Conservation (phyloP, 2,888 invertebrate genomes). For the Pycnomerus fuliginosus region DNA sequence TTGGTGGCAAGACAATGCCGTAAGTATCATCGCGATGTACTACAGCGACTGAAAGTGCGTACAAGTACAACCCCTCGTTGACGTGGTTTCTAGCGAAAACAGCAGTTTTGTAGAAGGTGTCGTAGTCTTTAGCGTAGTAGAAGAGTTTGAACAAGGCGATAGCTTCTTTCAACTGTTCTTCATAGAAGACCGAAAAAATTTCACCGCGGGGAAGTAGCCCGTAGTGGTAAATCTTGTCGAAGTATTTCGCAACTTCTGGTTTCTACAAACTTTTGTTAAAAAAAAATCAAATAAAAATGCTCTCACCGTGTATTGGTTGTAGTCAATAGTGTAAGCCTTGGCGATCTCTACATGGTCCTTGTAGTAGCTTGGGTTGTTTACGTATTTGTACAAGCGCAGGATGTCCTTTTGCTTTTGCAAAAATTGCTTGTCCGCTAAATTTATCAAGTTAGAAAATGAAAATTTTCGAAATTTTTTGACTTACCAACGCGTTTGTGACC, state of each 20-base stretch:
- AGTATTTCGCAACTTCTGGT: slow-evolving; percentile 58
- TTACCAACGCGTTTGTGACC: slow-evolving; percentile 49
- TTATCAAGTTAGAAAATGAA: slow-evolving; percentile 61
- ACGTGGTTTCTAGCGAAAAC: slow-evolving; percentile 66
- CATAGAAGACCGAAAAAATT: slow-evolving; percentile 63
- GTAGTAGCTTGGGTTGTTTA: slow-evolving; percentile 62
- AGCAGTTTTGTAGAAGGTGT: slow-evolving; percentile 68
- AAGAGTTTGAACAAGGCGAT: slow-evolving; percentile 66
- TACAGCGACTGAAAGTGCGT: slow-evolving; percentile 63
- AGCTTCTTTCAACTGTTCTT: slow-evolving; percentile 63
- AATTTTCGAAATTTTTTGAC: slow-evolving; percentile 52
- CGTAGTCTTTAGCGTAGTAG: slow-evolving; percentile 69
- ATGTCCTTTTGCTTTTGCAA: slow-evolving; percentile 46
- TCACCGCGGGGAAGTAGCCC: slow-evolving; percentile 61
- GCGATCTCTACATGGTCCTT: slow-evolving; percentile 59
- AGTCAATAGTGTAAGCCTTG: slow-evolving; percentile 60
- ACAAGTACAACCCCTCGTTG: slow-evolving; percentile 70
- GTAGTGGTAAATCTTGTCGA: slow-evolving; percentile 57
- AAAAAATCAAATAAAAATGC: slow-evolving; percentile 5
- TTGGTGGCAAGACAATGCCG: slow-evolving; percentile 66
- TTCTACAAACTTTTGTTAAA: slow-evolving; percentile 51
- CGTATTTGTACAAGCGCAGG: slow-evolving; percentile 61
- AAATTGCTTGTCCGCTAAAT: slow-evolving; percentile 30
- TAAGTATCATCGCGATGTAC: slow-evolving; percentile 64
- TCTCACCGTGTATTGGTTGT: neutral